These are phyloP conservation scores for Chaunax sp. DNA, from an alignment of 2,797 vertebrate species.

Conservation along the genomic window DNA sequence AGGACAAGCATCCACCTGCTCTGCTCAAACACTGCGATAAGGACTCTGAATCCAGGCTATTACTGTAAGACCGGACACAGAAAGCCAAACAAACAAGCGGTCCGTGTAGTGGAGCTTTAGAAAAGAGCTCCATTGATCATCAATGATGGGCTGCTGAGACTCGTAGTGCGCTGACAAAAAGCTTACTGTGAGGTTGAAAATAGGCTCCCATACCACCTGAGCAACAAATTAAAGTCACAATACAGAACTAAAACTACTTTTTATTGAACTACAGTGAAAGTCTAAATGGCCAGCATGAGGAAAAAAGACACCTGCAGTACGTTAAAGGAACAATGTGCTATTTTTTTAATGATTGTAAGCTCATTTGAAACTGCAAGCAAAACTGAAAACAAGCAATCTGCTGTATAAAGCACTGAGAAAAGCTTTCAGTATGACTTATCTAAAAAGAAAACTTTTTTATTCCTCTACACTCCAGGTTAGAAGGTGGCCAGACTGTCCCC, in stretches of 20 bases:
- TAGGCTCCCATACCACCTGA: neutral
- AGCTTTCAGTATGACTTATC: too few relatives aligned
- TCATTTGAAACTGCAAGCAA: neutral
- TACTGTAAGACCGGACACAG: constrained; percentile 49
- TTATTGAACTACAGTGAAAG: neutral
- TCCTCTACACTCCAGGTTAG: too few relatives aligned
- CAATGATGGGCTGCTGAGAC: constrained; percentile 2
- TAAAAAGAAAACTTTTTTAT: too few relatives aligned
- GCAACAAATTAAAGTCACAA: constrained; percentile 8
- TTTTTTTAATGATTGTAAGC: neutral
- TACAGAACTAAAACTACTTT: neutral
- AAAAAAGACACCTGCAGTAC: neutral
- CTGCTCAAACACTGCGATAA: constrained; percentile 33
- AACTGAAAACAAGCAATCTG: too few relatives aligned
- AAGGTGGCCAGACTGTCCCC: too few relatives aligned
- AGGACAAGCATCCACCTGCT: constrained; percentile 27
- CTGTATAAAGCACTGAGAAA: too few relatives aligned
- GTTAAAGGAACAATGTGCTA: neutral
- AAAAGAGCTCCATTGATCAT: constrained; percentile 45
- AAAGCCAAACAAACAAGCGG: constrained; percentile 42
- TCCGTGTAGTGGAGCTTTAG: constrained; percentile 32
- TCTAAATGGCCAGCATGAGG: neutral
- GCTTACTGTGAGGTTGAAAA: neutral
- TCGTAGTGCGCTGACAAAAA: neutral
- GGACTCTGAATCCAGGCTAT: constrained; percentile 48